phyloP scores from a whole-genome alignment of 2,797 vertebrate species.

The Halcyon chelicuti region DNA sequence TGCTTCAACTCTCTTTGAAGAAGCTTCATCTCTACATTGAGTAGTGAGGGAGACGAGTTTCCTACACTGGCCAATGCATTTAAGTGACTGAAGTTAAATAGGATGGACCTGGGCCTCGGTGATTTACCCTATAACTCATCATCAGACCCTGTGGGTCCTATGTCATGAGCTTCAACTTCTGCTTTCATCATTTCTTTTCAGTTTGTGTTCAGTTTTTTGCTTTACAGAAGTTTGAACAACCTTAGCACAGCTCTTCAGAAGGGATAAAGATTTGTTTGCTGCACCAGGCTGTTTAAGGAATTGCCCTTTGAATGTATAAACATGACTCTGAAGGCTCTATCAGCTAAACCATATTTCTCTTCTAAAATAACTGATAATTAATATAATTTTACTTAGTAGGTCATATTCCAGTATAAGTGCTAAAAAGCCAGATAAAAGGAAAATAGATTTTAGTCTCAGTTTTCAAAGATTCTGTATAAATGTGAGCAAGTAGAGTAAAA shows the following conservation, averaged over 20 bases:
- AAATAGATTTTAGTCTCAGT: background rate
- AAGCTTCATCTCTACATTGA: background rate
- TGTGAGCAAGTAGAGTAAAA: background rate
- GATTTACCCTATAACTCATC: background rate
- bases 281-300: background rate
- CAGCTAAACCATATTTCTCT: background rate
- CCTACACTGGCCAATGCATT: background rate
- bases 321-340: background rate
- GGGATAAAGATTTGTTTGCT: background rate
- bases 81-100: background rate
- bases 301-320: background rate
- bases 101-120: background rate
- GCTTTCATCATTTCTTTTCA: background rate
- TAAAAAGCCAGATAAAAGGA: background rate
- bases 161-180: background rate
- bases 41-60: background rate
- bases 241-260: background rate
- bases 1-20: background rate
- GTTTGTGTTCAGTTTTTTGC: background rate
- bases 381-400: background rate
- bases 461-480: background rate
- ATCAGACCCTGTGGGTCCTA: background rate
- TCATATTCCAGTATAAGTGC: background rate
- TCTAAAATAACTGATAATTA: background rate
- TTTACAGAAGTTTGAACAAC: background rate